phyloP scores from a whole-genome alignment of 2,113 vertebrate species.

The Scopus umbretta region DNA sequence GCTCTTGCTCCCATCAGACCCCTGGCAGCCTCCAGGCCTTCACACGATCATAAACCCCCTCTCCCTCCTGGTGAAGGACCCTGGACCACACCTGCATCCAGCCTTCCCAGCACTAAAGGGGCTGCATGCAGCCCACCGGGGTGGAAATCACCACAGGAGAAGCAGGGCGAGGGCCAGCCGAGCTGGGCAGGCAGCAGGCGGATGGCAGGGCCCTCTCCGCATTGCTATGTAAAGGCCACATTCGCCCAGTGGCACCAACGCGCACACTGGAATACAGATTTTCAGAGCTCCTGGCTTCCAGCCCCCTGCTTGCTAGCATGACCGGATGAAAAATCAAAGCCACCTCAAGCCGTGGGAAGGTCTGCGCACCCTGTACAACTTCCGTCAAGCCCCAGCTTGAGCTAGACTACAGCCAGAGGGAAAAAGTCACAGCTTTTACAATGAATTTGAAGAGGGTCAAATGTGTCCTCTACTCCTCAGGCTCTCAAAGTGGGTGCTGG shows the following conservation, averaged over 20 bases:
- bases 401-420: background rate
- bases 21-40: background rate
- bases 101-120: background rate
- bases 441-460: background rate
- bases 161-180: rapidly evolving
- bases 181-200: background rate
- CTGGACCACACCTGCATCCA: background rate
- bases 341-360: background rate
- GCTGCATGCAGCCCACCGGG: background rate
- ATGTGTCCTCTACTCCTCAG: background rate
- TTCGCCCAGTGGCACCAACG: background rate
- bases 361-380: background rate
- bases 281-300: background rate
- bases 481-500: background rate
- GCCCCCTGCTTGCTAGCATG: background rate
- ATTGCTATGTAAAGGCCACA: rapidly evolving
- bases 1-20: rapidly evolving
- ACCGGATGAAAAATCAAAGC: background rate
- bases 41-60: background rate
- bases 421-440: background rate
- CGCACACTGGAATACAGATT: rapidly evolving
- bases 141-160: rapidly evolving
- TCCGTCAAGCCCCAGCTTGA: background rate
- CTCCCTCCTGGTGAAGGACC: background rate
- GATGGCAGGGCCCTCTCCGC: background rate